Base-by-base conservation (phyloP, 2,797 vertebrate genomes). In the Hafferia zeledoni region DNA sequence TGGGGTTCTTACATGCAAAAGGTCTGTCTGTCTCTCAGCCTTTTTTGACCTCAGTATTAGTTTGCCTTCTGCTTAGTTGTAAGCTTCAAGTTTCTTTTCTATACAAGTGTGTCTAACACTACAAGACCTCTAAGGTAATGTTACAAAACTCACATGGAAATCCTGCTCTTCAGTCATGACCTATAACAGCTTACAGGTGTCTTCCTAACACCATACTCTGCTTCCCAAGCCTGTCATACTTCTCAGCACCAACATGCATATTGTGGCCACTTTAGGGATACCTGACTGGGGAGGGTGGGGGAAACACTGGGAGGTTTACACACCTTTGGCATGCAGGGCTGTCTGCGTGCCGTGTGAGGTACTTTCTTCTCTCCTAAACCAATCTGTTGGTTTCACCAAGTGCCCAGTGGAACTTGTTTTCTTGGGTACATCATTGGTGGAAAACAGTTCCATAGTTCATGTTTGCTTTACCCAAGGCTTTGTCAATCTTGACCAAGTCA, bases 401-500 rank as follows among this genome's bases (percentile, higher is more conserved):
- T 71, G 46, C 33, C 68, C 43, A 13, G 13, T 15, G 59, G 33
- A 72, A 59, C 59, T 86, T 75, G 17, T 72, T 69, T 76, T 47
- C 59, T 65, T 59, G 35, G 39, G 2, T 55, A 17, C 0, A 0
- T 77, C 18, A 41, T 2, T 63, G 56, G 23, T 70, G 44, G 46
- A 79, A 71, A 82, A 1, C 8, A 44, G 20, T 61, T 90, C 19
- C 0, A 1, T 5, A n/a, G 13, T 65, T 76, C 20, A 47, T n/a
- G n/a, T n/a, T n/a, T n/a, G n/a, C 24, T 82, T 94, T 63, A 27
- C 17, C 7, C 20, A 20, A 39, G 41, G 35, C 41, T 67, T 70
- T 67, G 43, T 65, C 31, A 69, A 53, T 81, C 22, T 60, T 46
- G 9, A 23, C n/a, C 14, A 56, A n/a, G 68, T 59, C 20, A 13